A percentile compares a stretch with the other conserved stretches of the same genome.
Conservation (phyloP, 2,113 vertebrate species). For the Bos indicus region DNA sequence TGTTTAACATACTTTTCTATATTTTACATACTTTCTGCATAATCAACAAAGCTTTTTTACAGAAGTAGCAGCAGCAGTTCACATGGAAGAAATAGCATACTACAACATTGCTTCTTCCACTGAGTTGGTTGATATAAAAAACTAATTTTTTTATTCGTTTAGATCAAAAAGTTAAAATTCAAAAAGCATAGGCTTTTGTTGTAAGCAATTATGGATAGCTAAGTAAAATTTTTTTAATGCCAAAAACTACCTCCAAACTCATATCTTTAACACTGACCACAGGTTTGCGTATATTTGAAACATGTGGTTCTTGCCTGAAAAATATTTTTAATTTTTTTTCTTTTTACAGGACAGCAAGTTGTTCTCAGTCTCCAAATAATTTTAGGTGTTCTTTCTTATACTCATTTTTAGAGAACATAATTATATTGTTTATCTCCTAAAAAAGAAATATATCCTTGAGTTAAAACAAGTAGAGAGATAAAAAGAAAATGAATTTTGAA, state of each 20-base stretch:
- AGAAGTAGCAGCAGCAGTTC: background rate
- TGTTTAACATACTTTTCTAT: background rate
- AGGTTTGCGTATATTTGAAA: background rate
- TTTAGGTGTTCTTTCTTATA: background rate
- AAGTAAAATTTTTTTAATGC: background rate
- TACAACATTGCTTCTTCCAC: background rate
- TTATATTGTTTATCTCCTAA: conserved; percentile 25
- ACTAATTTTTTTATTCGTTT: background rate
- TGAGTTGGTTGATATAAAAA: background rate
- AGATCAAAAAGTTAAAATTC: background rate
- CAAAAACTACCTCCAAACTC: background rate
- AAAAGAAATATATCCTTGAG: background rate
- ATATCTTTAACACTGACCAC: background rate
- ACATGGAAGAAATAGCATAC: background rate
- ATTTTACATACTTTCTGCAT: background rate
- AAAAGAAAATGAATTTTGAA: conserved; percentile 26
- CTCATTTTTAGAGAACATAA: conserved; percentile 19
- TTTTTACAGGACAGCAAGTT: background rate
- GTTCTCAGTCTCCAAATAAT: background rate
- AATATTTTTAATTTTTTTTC: background rate
- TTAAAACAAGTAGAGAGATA: background rate
- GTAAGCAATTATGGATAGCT: background rate
- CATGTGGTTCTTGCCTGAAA: background rate
- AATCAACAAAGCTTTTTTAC: background rate
- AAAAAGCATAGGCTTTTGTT: background rate